Conservation (phyloP, 1,140 invertebrate genomes). For the Drosophila asahinai region DNA sequence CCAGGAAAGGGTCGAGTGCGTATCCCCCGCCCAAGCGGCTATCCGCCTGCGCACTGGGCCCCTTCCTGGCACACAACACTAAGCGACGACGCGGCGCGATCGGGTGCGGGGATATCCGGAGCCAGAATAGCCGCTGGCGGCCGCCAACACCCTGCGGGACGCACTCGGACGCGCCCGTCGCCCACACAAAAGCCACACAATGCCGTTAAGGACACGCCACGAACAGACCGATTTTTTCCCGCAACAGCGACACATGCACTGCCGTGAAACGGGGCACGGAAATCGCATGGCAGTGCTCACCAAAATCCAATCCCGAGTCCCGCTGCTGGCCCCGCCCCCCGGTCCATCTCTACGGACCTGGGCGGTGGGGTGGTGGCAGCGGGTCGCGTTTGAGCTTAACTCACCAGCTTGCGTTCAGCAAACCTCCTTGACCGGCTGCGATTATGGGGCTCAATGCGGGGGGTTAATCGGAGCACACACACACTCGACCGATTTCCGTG, state of each 20-base stretch:
- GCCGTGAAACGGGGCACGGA: slow-evolving; percentile 65
- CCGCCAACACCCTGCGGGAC: slow-evolving; percentile 4
- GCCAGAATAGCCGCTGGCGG: slow-evolving; percentile 8
- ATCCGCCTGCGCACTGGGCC: slow-evolving; percentile 54
- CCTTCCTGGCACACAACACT: slow-evolving; percentile 60
- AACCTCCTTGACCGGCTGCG: slow-evolving; percentile 75
- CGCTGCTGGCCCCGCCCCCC: slow-evolving; percentile 11
- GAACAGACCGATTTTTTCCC: slow-evolving; percentile 58
- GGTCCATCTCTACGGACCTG: neutral
- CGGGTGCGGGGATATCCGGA: slow-evolving; percentile 59
- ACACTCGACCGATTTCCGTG: slow-evolving; percentile 70
- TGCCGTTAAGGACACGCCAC: slow-evolving; percentile 35
- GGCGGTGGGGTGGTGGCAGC: slow-evolving; percentile 8
- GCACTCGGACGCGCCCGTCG: slow-evolving; percentile 25
- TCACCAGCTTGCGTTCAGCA: slow-evolving; percentile 62
- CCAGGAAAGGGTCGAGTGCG: slow-evolving; percentile 54
- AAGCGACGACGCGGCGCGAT: slow-evolving; percentile 21
- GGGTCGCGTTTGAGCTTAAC: slow-evolving; percentile 31
- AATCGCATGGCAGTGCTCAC: slow-evolving; percentile 72
- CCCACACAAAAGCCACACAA: slow-evolving; percentile 35
- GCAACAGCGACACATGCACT: slow-evolving; percentile 26
- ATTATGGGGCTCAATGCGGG: slow-evolving; percentile 81
- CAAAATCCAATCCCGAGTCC: slow-evolving; percentile 33
- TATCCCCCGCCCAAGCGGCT: slow-evolving; percentile 45
- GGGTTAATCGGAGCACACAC: slow-evolving; percentile 68